Base-by-base conservation (phyloP, 2,797 vertebrate species). In the Hirundo rustica region DNA sequence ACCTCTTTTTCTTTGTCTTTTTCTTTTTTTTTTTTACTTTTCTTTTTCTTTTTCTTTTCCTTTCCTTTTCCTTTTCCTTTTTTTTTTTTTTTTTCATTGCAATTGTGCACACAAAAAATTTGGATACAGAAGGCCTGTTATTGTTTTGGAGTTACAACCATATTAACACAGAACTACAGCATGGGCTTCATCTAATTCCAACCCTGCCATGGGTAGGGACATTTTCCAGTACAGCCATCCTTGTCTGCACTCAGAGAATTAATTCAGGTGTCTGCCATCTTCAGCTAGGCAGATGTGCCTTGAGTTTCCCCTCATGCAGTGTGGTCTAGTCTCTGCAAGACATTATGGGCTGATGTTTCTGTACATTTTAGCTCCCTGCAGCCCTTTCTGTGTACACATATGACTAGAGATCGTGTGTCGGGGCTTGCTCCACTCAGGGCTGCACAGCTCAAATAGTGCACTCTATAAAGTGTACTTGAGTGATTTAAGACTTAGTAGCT, bases 1-100 rank as follows among this genome's bases (percentile, higher is more conserved):
- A n/a, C n/a, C n/a, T n/a, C n/a, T n/a, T n/a, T 1, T 11, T 36
- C 10, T 10, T 5, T 10, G 16, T 11, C 2, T 12, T 38, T 38
- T 38, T 38, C 12, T 38, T 6, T 23, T 5, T n/a, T n/a, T n/a
- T n/a, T n/a, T n/a, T n/a, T n/a, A n/a, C n/a, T n/a, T n/a, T n/a
- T n/a, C n/a, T n/a, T n/a, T n/a, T n/a, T n/a, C n/a, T n/a, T n/a
- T n/a, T 11, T 4, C 5, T 8, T 9, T 11, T 4, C 5, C 8
- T 9, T 6, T 45, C 44, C 19, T 45, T 45, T 45, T 45, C 20
- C 8, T 19, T 13, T 13, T 13, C 7, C 2, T 15, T 14, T 5
- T 16, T 44, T 29, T 73, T 27, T 50, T 36, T 38, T 8, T 38
- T 61, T 16, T 8, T 1, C 10, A 13, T 19, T 47, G 2, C 6